Base-by-base conservation (phyloP, 2,797 vertebrate species). In the Rhinella marina region DNA sequence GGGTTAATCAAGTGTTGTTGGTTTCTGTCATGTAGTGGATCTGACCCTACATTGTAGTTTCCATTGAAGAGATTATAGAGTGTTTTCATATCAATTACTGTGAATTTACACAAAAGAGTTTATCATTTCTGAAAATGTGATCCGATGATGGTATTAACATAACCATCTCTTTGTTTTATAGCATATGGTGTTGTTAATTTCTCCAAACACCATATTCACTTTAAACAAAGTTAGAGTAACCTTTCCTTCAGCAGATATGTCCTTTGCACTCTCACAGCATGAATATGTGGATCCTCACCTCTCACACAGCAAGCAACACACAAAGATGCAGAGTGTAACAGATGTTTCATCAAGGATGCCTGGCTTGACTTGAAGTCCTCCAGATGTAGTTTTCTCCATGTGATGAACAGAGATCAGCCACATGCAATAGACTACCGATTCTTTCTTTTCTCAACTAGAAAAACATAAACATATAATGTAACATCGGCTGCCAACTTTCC, bases 371-470 rank as follows among this genome's bases (percentile, higher is more conserved):
- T 64, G 57, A 80, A 59, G 57, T 61, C 80, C 23, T 81, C 57
- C 80, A 81, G 80, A 81, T 84, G 48, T 73, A 84, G 66, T 19
- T 23, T 41, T 23, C 5, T 56, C 27, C 82, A 73, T 83, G 64
- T 70, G 50, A 70, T 54, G 25, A 70, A 23, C 64, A 52, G 50
- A 72, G n/a, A 68, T 66, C 7, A 72, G 62, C 64, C 54, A 72
- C 1, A 57, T 73, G 32, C 52, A 84, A n/a, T 56, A 57, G 64
- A 7, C 64, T 72, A 21, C 48, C 41, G 52, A 57, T 68, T 64
- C 13, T 61, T 68, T 6, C 54, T 82, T n/a, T 25, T 52, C 50
- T 77, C 50, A 54, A n/a, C 19, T 72, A 72, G 21, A 11, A 52
- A 76, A 52, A 76, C 21, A n/a, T 52, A n/a, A 10, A 73, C 8